phyloP scores from a whole-genome alignment of 1,140 invertebrate species.

The Holcopasites calliopsidis region DNA sequence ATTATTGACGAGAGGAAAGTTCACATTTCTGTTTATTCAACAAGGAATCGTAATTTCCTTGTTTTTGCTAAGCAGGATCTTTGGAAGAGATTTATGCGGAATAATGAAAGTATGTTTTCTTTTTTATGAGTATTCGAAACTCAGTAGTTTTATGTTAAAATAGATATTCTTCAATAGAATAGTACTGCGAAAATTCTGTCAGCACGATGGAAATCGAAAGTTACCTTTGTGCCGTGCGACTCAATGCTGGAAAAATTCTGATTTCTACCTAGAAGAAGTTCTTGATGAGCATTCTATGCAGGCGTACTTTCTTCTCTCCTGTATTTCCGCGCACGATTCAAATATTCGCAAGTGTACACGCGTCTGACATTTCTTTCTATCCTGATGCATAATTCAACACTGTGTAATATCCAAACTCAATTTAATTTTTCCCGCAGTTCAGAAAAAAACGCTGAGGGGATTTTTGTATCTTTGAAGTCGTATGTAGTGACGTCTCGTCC shows the following conservation, averaged over 20 bases:
- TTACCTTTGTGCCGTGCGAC: constrained; percentile 29
- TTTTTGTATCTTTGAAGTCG: no score
- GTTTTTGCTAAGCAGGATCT: neutral
- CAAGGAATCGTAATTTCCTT: neutral
- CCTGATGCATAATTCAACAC: neutral
- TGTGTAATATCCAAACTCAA: neutral
- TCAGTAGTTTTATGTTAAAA: neutral
- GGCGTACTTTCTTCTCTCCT: constrained; percentile 67
- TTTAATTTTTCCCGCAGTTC: neutral
- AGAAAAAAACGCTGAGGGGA: no score
- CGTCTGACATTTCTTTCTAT: neutral
- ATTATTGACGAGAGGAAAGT: neutral
- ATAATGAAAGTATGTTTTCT: neutral
- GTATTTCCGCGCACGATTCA: constrained; percentile 40
- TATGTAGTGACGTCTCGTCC: no score
- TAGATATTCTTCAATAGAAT: neutral
- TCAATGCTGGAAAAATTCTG: constrained; percentile 42
- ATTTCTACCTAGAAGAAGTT: constrained; percentile 56
- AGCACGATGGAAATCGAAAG: constrained; percentile 30
- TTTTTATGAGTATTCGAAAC: neutral
- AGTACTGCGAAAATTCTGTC: neutral
- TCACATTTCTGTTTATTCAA: neutral
- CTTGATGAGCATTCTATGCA: constrained; percentile 53
- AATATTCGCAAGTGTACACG: constrained; percentile 21
- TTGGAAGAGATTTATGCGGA: neutral